phyloP scores from a whole-genome alignment of 1,140 invertebrate genomes.

The Drosophila asahinai region DNA sequence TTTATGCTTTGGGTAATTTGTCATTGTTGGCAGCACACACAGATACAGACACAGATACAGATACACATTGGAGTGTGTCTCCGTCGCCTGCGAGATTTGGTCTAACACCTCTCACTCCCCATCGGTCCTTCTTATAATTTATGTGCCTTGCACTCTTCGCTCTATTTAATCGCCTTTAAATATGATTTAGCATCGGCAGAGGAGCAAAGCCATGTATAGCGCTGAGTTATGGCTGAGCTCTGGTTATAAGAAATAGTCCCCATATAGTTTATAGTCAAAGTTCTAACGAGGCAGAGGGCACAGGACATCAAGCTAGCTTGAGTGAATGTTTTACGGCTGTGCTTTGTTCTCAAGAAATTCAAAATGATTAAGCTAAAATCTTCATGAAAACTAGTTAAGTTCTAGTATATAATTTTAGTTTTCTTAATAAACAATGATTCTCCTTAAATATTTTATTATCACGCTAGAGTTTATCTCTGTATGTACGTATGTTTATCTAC shows the following conservation, averaged over 20 bases:
- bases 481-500: too few species aligned
- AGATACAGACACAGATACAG: conserved; percentile 3
- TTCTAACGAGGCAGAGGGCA: conserved; percentile 15
- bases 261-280: conserved; percentile 34
- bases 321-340: conserved; percentile 25
- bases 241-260: conserved; percentile 11
- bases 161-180: conserved; percentile 65
- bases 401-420: too few species aligned
- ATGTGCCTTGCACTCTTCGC: conserved; percentile 48
- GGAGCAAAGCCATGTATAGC: conserved; percentile 20
- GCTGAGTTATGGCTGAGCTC: conserved; percentile 45
- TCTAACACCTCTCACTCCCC: conserved; percentile 22
- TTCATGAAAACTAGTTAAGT: background rate
- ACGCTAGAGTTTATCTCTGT: too few species aligned
- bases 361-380: background rate
- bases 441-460: background rate
- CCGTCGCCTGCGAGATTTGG: conserved; percentile 18
- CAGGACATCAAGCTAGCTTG: conserved; percentile 3
- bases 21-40: conserved; percentile 51
- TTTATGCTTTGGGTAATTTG: conserved; percentile 65
- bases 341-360: background rate
- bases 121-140: conserved; percentile 56
- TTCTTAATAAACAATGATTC: too few species aligned
- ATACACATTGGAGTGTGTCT: background rate
- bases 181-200: conserved; percentile 63